Conservation (phyloP, 2,888 invertebrate species). For the Spisula subtruncata region DNA sequence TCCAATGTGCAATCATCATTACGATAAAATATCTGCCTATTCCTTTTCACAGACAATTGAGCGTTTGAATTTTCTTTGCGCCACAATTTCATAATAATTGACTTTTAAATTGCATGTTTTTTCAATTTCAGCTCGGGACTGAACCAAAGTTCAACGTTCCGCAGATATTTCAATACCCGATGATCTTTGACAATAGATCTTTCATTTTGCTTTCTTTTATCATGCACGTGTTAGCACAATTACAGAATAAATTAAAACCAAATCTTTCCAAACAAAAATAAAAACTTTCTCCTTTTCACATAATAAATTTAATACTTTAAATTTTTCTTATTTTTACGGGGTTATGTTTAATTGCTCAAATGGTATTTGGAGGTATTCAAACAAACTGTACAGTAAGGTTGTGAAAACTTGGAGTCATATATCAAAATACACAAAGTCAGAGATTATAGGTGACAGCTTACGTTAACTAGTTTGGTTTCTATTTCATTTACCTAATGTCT, state of each 20-base stretch:
- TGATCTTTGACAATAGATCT: neutral
- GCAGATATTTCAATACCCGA: no score
- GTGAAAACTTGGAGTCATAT: conserved; percentile 5
- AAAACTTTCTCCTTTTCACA: neutral
- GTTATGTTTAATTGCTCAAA: neutral
- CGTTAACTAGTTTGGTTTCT: neutral
- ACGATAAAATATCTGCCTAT: neutral
- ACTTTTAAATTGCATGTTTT: no score
- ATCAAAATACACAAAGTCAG: conserved; percentile 11
- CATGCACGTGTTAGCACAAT: neutral
- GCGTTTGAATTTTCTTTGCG: neutral
- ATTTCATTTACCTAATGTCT: neutral
- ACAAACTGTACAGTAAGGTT: neutral
- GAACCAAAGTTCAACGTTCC: neutral
- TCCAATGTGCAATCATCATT: conserved; percentile 12
- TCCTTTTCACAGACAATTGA: neutral
- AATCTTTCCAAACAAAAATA: neutral
- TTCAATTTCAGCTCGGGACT: no score
- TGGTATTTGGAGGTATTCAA: neutral
- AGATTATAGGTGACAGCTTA: neutral
- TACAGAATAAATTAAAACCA: neutral
- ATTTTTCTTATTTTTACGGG: neutral
- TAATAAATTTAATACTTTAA: neutral
- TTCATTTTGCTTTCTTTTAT: neutral
- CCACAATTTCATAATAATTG: conserved; percentile 3